Conservation (phyloP, 1,140 invertebrate species). For the Meloidogyne exigua region DNA sequence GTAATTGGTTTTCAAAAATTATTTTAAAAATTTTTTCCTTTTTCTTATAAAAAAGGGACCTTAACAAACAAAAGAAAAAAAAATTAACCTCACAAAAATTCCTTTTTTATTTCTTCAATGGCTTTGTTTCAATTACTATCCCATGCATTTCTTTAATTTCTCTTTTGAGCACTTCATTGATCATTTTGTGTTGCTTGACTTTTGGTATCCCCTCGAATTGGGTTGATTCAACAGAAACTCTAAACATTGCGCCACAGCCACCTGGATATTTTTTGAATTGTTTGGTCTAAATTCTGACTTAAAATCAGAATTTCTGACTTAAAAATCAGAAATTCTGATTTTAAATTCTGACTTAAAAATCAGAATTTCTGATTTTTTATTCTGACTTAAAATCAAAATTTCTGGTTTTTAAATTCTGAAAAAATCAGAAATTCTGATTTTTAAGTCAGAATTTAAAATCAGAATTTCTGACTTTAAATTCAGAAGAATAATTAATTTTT, state of each 20-base stretch:
- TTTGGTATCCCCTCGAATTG: slow-evolving; percentile 39
- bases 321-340: too few relatives aligned
- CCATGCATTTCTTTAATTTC: slow-evolving; percentile 49
- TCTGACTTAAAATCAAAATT: not conserved
- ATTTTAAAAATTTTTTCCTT: too few relatives aligned
- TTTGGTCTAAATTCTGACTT: too few relatives aligned
- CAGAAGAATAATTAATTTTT: not conserved
- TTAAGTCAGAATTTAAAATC: not conserved
- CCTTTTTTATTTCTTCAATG: slow-evolving; percentile 19
- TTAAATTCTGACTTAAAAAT: not conserved
- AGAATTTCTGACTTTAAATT: not conserved
- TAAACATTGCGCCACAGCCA: slow-evolving; percentile 50
- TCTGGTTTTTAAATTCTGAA: not conserved
- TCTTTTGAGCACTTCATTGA: slow-evolving; percentile 35
- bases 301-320: slow-evolving; percentile 4
- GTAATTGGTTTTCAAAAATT: too few relatives aligned
- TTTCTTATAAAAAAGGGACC: too few relatives aligned
- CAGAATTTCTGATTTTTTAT: not conserved
- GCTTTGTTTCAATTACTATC: slow-evolving; percentile 44
- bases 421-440: not conserved
- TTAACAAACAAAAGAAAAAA: too few relatives aligned
- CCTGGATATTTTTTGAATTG: slow-evolving; percentile 26
- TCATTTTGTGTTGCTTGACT: slow-evolving; percentile 43
- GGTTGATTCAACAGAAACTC: slow-evolving; percentile 37
- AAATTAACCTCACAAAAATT: too few relatives aligned